Base-by-base conservation (phyloP, 1,140 invertebrate genomes). In the Latrodectus geometricus region DNA sequence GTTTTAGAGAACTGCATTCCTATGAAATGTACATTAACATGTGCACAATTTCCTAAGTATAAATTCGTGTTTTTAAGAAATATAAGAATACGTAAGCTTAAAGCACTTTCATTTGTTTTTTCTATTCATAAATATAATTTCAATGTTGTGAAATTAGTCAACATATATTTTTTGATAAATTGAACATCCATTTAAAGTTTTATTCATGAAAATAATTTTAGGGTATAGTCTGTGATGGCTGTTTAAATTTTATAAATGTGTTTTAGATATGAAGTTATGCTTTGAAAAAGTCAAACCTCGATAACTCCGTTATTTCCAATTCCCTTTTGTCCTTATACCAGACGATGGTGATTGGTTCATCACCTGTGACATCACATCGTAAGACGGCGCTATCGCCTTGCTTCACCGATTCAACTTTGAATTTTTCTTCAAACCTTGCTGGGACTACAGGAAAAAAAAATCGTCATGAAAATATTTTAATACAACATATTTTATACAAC, bases 341-440 rank as follows among this genome's bases (percentile, higher is more conserved):
- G 23, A 97, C 93, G 73, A 98, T 97, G 89, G 96, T 96, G 91
- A 99, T 96, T 23, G 97, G 97, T 93, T 97, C 97, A 92, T 98
- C 97, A 79, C 97, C 97, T 90, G 96, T 96, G 20, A 96, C 97
- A 92, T 97, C 96, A 90, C 97, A 98, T 90, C 97, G 96, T 81
- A 99, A 91, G 23, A 97, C 96, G 69, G 97, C 95, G 56, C 97
- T 96, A 91, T 98, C 96, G 23, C 96, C 96, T 85, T 95, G 94
- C 86, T 95, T 93, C 20, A 97, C 96, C 21, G 96, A 97, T 91
- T 97, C 96, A 89, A 97, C 97, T 82, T 95, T 93, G 89, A 96
- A 93, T 92, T 97, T 97, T 89, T 97, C 96, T 90, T 97, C 96
- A 90, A 98, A 97, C 91, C 97, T 96, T 35, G 96, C 96, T 86